These are phyloP conservation scores for Adineta ricciae DNA, from an alignment of 2,888 invertebrate species.

Conservation along the genomic window DNA sequence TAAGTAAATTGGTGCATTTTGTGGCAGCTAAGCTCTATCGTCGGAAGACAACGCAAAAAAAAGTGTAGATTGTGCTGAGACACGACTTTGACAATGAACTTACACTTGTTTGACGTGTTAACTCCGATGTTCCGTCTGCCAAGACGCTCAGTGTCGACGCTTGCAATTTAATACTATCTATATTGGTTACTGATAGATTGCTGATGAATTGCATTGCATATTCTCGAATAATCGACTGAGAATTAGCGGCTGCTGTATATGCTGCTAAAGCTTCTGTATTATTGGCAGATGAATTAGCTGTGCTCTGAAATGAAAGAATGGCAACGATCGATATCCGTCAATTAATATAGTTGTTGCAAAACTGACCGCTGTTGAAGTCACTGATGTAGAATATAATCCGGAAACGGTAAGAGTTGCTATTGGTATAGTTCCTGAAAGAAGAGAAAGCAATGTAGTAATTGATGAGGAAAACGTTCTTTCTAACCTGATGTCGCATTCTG, in stretches of 20 bases:
- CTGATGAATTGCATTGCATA: background rate
- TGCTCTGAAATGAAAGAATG: background rate
- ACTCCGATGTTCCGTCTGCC: background rate
- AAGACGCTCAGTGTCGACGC: background rate
- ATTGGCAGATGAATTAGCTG: background rate
- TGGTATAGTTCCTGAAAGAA: background rate
- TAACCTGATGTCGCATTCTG: background rate
- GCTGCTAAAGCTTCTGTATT: background rate
- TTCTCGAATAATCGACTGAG: slow-evolving; percentile 12
- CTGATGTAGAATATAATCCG: background rate
- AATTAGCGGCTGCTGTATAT: background rate
- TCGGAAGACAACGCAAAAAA: background rate
- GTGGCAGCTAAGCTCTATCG: background rate
- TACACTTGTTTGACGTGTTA: slow-evolving; percentile 20
- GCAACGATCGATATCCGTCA: background rate
- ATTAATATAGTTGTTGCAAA: no score
- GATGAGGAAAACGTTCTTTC: background rate
- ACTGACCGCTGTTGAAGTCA: background rate
- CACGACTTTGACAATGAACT: background rate
- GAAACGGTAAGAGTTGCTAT: background rate
- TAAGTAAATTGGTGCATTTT: background rate
- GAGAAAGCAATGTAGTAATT: background rate
- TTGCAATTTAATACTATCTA: slow-evolving; percentile 29
- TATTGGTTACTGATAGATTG: slow-evolving; percentile 14
- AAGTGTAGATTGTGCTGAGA: background rate